Percentiles rank a stretch among this genome's conserved stretches.
phyloP scores from a whole-genome alignment of 2,888 invertebrate species.

The Idaea dimidiata region DNA sequence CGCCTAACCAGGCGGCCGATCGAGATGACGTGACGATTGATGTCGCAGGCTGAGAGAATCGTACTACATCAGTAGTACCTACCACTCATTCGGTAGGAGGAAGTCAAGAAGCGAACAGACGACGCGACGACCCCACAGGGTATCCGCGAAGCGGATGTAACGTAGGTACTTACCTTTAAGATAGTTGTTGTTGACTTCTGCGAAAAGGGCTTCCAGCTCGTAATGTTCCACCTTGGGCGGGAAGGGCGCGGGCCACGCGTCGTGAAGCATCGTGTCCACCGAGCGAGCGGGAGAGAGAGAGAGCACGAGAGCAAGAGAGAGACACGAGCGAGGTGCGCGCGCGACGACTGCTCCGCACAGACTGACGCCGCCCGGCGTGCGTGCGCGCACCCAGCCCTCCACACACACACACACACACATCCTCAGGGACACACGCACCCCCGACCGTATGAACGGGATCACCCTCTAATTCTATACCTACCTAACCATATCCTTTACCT shows the following conservation, averaged over 20 bases:
- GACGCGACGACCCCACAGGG: no score
- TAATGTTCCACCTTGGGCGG: conserved; percentile 52
- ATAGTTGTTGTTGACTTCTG: conserved; percentile 67
- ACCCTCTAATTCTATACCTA: no score
- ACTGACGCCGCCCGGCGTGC: conserved; percentile 29
- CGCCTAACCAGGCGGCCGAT: neutral
- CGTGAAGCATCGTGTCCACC: conserved; percentile 49
- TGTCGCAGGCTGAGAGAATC: neutral
- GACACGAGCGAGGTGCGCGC: conserved; percentile 25
- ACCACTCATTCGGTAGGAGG: no score
- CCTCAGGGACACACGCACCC: conserved; percentile 13
- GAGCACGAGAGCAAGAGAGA: no score
- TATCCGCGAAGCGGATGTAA: conserved; percentile 1
- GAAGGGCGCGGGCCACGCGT: conserved; percentile 55
- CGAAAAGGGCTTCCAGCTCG: conserved; percentile 64
- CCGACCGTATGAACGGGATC: neutral
- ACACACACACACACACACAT: conserved; percentile 29
- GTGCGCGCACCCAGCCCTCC: conserved; percentile 27
- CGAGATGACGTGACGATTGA: no score
- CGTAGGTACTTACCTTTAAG: conserved; percentile 65
- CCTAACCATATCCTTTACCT: no score
- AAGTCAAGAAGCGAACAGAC: no score
- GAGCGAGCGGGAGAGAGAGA: no score
- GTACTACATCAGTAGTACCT: neutral
- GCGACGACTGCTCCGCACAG: conserved; percentile 30